Evolutionary conservation across 2,888 invertebrate species (phyloP).

Genomic region (Leptinotarsa haldemani): DNA sequence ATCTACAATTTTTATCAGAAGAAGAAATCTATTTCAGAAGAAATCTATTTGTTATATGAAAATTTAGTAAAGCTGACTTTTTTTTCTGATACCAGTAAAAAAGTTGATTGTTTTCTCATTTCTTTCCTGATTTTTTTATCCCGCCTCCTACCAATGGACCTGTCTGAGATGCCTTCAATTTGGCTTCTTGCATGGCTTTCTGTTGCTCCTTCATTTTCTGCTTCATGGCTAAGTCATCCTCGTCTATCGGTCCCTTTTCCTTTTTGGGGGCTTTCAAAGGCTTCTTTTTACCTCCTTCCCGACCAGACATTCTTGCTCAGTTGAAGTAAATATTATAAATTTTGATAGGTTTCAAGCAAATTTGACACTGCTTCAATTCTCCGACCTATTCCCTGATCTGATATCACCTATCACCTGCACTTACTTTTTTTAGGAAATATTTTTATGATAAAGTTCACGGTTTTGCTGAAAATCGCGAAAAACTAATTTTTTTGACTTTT

Average conservation of each 20-base stretch:
- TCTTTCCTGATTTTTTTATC: constrained; percentile 97
- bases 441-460: too few relatives aligned
- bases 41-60: background rate
- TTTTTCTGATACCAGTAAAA: background rate
- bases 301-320: constrained; percentile 76
- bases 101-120: constrained; percentile 70
- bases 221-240: constrained; percentile 87
- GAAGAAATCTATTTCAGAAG: background rate
- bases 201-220: constrained; percentile 91
- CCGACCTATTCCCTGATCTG: too few relatives aligned
- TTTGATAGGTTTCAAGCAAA: too few relatives aligned
- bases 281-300: constrained; percentile 97
- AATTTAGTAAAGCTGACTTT: background rate
- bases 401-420: too few relatives aligned
- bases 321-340: too few relatives aligned
- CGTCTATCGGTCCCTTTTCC: constrained; percentile 78
- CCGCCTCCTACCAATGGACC: constrained; percentile 90
- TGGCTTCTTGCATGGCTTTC: constrained; percentile 88
- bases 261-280: constrained; percentile 95
- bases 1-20: too few relatives aligned
- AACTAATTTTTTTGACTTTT: too few relatives aligned
- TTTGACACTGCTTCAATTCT: too few relatives aligned
- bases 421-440: too few relatives aligned
- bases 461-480: too few relatives aligned
- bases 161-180: constrained; percentile 88